Evolutionary conservation across 2,797 vertebrate species (phyloP).

Genomic region (Enteromius paludinosus): DNA sequence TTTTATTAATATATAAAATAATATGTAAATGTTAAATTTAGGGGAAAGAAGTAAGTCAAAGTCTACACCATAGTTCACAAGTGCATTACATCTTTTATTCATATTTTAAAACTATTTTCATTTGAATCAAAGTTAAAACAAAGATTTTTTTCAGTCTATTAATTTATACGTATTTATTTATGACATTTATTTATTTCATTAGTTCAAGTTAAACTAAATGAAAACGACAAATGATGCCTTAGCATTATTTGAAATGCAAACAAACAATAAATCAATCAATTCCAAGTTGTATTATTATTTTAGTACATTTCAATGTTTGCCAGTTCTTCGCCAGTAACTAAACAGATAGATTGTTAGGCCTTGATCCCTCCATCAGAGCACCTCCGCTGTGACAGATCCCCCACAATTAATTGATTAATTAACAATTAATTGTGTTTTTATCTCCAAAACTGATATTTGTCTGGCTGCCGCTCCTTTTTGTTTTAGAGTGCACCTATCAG

Average conservation of each 20-base stretch:
- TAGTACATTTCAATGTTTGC: not conserved
- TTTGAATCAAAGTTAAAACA: not conserved
- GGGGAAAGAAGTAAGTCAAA: not conserved
- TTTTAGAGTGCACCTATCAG: constrained; percentile 88
- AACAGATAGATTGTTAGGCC: not conserved
- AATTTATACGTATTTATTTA: not conserved
- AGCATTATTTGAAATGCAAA: not conserved
- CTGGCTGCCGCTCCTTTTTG: constrained; percentile 69
- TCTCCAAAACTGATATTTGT: constrained; percentile 61
- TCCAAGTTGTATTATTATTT: not conserved
- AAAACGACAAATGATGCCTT: not conserved
- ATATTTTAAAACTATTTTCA: not conserved
- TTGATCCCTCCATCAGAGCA: constrained; percentile 15
- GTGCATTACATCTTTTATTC: not conserved
- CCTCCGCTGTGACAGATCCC: constrained; percentile 42
- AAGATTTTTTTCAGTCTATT: not conserved
- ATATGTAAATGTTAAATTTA: not conserved
- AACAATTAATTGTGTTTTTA: constrained; percentile 65
- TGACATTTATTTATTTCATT: not conserved
- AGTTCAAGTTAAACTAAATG: not conserved
- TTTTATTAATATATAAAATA: not conserved
- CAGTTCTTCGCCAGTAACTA: no score
- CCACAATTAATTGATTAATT: constrained; percentile 59
- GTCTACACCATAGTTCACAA: not conserved
- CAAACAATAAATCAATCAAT: not conserved